Evolutionary conservation across 2,113 vertebrate species (phyloP).

Genomic region (Melanerpes aurifrons): DNA sequence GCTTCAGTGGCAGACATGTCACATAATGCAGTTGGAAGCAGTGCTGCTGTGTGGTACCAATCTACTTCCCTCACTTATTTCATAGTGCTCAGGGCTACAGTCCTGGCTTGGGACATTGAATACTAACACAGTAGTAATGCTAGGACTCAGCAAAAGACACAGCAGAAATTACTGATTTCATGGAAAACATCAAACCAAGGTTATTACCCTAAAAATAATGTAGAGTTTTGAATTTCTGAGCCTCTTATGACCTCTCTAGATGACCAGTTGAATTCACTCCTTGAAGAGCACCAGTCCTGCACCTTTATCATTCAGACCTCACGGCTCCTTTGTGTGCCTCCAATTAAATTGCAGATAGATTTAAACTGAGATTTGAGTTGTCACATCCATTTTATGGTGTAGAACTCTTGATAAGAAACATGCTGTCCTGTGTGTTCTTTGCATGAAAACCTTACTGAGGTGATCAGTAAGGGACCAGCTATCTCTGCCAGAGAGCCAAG

Average conservation of each 20-base stretch:
- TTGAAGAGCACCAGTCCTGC: background rate
- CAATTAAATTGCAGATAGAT: background rate
- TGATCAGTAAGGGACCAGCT: background rate
- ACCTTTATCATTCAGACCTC: background rate
- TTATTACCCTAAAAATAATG: background rate
- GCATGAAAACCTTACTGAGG: background rate
- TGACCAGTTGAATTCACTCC: background rate
- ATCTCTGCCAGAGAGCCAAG: background rate
- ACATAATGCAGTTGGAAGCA: rapidly evolving
- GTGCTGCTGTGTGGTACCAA: rapidly evolving
- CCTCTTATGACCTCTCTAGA: background rate
- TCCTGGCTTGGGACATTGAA: background rate
- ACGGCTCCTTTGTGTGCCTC: background rate
- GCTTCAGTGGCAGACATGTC: background rate
- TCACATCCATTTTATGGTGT: background rate
- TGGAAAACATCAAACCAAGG: background rate
- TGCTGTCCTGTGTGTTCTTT: background rate
- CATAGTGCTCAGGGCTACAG: rapidly evolving
- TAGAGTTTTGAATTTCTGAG: background rate
- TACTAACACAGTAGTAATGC: background rate
- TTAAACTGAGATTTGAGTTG: background rate
- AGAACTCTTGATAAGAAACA: background rate
- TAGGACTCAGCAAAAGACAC: background rate
- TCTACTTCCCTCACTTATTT: background rate
- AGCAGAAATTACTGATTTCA: background rate